phyloP scores from a whole-genome alignment of 1,140 invertebrate species.

The Octopus sinensis region DNA sequence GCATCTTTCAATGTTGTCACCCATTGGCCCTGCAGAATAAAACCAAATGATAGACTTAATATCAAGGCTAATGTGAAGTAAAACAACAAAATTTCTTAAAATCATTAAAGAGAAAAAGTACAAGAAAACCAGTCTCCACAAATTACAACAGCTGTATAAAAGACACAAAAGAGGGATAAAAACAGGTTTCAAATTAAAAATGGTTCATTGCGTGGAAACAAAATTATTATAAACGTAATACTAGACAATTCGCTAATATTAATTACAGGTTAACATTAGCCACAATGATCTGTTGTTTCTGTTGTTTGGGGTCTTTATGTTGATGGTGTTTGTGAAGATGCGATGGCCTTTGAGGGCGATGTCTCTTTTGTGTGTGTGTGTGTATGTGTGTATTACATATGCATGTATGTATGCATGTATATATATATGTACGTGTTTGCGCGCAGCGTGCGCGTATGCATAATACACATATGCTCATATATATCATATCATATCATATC shows the following conservation, averaged over 20 bases:
- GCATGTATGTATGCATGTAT: neutral
- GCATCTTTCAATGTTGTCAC: constrained; percentile 60
- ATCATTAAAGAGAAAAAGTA: neutral
- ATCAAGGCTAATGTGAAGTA: neutral
- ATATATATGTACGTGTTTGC: neutral
- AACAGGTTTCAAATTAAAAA: too few relatives aligned
- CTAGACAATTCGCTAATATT: too few relatives aligned
- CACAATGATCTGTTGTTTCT: too few relatives aligned
- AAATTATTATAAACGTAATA: too few relatives aligned
- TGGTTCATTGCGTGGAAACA: too few relatives aligned
- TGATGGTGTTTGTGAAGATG: too few relatives aligned
- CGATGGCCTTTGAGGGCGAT: too few relatives aligned
- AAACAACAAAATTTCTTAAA: neutral
- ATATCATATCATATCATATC: neutral
- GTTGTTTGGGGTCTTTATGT: too few relatives aligned
- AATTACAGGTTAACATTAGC: too few relatives aligned
- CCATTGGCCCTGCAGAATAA: constrained; percentile 58
- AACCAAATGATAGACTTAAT: neutral
- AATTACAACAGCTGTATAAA: neutral
- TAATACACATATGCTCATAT: neutral
- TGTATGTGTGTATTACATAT: neutral
- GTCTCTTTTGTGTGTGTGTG: neutral
- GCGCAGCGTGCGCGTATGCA: neutral
- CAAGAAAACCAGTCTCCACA: neutral
- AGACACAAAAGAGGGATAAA: neutral